Conservation (phyloP, 23 tunicate genomes). For the Oikopleura dioica region DNA sequence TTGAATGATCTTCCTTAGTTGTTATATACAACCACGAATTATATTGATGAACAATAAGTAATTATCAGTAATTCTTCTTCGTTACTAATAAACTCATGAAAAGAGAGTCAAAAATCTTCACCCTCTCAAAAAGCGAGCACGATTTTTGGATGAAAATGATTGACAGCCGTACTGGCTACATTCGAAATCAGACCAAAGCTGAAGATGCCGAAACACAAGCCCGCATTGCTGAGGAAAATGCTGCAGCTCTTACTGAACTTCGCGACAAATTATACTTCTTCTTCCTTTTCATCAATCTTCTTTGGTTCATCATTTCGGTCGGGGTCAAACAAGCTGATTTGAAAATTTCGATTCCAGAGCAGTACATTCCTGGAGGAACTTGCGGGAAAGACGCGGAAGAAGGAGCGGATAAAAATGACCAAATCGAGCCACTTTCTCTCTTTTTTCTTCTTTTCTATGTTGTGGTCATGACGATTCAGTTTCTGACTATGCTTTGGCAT, state of each 20-base stretch:
- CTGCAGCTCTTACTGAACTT: background rate
- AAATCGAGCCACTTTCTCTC: conserved; percentile 34
- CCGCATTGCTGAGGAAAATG: background rate
- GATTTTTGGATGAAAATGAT: background rate
- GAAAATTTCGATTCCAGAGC: background rate
- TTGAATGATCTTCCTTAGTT: too few species aligned
- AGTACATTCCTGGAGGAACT: background rate
- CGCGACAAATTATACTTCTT: background rate
- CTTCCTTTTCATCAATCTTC: background rate
- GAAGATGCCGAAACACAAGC: background rate
- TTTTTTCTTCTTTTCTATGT: conserved; percentile 54
- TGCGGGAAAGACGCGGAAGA: background rate
- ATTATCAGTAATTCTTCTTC: too few species aligned
- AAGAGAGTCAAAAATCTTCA: background rate
- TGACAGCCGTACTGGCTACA: background rate
- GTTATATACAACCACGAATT: too few species aligned
- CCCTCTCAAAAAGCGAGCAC: background rate
- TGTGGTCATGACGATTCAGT: conserved; percentile 48
- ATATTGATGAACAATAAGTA: too few species aligned
- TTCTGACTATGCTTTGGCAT: conserved; percentile 61
- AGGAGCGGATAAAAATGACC: background rate
- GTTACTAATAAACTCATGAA: too few species aligned
- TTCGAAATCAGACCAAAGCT: background rate
- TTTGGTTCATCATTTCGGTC: background rate
- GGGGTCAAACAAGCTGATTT: background rate